Base-by-base conservation (phyloP, 2,888 invertebrate genomes). In the Tipula confusa region DNA sequence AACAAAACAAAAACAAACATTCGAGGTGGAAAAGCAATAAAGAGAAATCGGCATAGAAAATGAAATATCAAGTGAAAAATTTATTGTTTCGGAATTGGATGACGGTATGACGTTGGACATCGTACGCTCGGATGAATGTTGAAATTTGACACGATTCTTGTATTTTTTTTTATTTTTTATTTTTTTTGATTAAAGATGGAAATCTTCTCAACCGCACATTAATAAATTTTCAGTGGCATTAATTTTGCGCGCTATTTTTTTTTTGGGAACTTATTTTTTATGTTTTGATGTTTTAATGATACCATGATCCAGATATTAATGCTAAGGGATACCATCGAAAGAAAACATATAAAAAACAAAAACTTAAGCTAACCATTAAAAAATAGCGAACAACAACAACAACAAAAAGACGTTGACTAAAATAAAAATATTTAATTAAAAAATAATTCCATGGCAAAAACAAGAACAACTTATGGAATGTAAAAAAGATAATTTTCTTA, bases 361-460 rank as follows among this genome's bases (percentile, higher is more conserved):
- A 24, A 64, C 64, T 9, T 64, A 64, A 64, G 64, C 64, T 24
- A 64, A 64, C 24, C 24, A 24, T 64, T 18, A 64, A 64, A 24
- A 64, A 64, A n/a, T n/a, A n/a, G n/a, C n/a, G n/a, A n/a, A n/a
- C n/a, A n/a, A n/a, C n/a, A n/a, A n/a, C n/a, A n/a, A n/a, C 64
- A 9, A 24, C 18, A 64, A 24, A 64, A 64, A 64, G 24, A 9
- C 9, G 64, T 11, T 3, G 43, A 64, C 64, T 18, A 24, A 64
- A 64, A 64, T 64, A 24, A 64, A 64, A 64, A 64, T 64, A 64
- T 64, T 64, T 64, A 64, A 64, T 64, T 64, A 64, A 24, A 64
- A 64, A 64, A 64, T 64, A 64, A 64, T 64, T 64, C 64, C n/a
- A n/a, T 24, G 9, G 64, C 64, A 64, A 64, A 24, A 64, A 24